phyloP scores from a whole-genome alignment of 2,797 vertebrate genomes.

The Gadopsis bispinosus region DNA sequence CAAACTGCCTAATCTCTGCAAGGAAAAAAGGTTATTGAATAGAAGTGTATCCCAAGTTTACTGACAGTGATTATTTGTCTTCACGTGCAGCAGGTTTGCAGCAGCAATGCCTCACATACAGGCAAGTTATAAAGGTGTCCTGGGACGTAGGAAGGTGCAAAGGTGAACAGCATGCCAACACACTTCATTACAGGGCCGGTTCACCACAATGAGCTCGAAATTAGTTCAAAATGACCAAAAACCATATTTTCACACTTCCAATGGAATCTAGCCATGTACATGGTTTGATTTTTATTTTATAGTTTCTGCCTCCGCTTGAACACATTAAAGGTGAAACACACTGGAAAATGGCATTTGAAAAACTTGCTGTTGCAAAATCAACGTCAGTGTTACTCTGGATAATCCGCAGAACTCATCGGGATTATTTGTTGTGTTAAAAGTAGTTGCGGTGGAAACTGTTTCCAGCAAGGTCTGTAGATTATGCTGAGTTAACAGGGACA shows the following conservation, averaged over 20 bases:
- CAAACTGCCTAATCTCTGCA: slow-evolving; percentile 23
- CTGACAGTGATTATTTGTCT: slow-evolving; percentile 12
- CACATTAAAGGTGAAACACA: background rate
- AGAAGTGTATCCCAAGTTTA: slow-evolving; percentile 7
- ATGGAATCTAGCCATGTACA: background rate
- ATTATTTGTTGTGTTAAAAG: slow-evolving; percentile 9
- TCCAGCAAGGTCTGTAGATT: slow-evolving; percentile 12
- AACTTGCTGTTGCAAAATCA: background rate
- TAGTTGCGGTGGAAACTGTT: slow-evolving; percentile 1
- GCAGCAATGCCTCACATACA: slow-evolving; percentile 20
- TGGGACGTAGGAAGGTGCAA: slow-evolving; percentile 20
- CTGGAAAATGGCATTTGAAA: background rate
- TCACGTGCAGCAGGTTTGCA: slow-evolving; percentile 34
- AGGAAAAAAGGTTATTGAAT: slow-evolving; percentile 2
- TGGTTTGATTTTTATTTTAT: background rate
- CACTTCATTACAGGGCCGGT: slow-evolving; percentile 29
- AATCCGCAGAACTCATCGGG: background rate
- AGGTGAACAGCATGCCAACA: slow-evolving; percentile 6
- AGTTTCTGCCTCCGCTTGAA: background rate
- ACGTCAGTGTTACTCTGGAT: background rate
- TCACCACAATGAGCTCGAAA: background rate
- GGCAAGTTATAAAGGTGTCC: slow-evolving; percentile 11
- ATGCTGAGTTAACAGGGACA: background rate
- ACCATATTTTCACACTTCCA: background rate
- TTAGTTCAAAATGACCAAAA: slow-evolving; percentile 1